A percentile compares a stretch with the other conserved stretches of the same genome.
Conservation (phyloP, 2,797 vertebrate species). For the Huso huso region DNA sequence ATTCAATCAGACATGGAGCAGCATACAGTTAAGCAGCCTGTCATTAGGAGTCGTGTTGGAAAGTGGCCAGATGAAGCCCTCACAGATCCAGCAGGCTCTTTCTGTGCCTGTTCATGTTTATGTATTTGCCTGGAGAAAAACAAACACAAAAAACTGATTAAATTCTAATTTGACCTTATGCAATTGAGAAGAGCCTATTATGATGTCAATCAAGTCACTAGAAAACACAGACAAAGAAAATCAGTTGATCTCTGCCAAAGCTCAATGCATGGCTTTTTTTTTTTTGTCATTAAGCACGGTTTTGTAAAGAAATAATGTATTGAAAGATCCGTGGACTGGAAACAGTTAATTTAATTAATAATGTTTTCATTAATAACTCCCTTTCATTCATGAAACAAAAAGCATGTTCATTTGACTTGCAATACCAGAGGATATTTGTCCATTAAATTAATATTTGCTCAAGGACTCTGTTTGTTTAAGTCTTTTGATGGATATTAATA, state of each 20-base stretch:
- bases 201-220: constrained; percentile 58
- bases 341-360: constrained; percentile 36
- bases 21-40: constrained; percentile 21
- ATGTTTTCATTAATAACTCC: constrained; percentile 40
- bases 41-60: constrained; percentile 15
- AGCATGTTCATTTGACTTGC: neutral
- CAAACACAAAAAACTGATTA: constrained; percentile 59
- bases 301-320: constrained; percentile 37
- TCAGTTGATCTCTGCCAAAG: constrained; percentile 19
- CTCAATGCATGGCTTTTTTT: neutral
- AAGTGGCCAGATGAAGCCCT: constrained; percentile 11
- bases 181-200: constrained; percentile 59
- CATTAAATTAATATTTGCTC: too few species aligned
- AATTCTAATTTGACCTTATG: constrained; percentile 72
- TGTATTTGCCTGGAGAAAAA: constrained; percentile 48
- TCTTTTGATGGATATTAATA: too few species aligned
- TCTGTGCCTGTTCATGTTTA: constrained; percentile 57
- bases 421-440: too few species aligned
- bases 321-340: constrained; percentile 34
- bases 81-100: constrained; percentile 32
- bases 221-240: constrained; percentile 32
- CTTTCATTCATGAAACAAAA: constrained; percentile 35
- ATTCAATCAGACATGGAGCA: constrained; percentile 12
- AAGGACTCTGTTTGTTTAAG: too few species aligned
- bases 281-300: too few species aligned